phyloP scores from a whole-genome alignment of 2,797 vertebrate genomes.

The Lagocephalus sceleratus region DNA sequence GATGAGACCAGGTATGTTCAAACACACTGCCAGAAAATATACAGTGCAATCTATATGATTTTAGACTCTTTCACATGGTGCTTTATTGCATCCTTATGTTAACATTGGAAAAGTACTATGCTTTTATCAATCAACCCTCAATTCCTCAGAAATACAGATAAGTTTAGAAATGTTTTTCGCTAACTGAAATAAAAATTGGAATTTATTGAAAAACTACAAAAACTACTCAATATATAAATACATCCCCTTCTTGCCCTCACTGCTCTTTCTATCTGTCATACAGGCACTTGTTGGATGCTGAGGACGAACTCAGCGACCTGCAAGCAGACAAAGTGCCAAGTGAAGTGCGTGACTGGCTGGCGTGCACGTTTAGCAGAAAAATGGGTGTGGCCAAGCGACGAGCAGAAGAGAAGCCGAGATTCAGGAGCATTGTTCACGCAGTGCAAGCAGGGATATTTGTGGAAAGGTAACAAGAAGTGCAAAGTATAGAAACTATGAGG shows the following conservation, averaged over 20 bases:
- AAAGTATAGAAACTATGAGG: no score
- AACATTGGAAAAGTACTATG: no score
- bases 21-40: constrained; percentile 7
- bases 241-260: background rate
- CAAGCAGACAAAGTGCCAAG: constrained; percentile 89
- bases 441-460: constrained; percentile 99
- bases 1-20: constrained; percentile 89
- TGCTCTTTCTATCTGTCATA: constrained; percentile 13
- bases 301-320: constrained; percentile 94
- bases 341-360: constrained; percentile 96
- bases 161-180: no score
- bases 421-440: constrained; percentile 95
- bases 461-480: constrained; percentile 80
- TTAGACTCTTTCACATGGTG: no score
- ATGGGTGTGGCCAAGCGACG: constrained; percentile 91
- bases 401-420: constrained; percentile 93
- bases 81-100: no score
- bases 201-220: no score
- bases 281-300: constrained; percentile 91
- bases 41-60: no score
- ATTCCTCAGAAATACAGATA: no score
- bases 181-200: no score
- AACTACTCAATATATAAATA: background rate
- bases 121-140: no score
- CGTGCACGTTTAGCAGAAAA: constrained; percentile 94